phyloP scores from a whole-genome alignment of 1,140 invertebrate genomes.

The Drosophila melanogaster region DNA sequence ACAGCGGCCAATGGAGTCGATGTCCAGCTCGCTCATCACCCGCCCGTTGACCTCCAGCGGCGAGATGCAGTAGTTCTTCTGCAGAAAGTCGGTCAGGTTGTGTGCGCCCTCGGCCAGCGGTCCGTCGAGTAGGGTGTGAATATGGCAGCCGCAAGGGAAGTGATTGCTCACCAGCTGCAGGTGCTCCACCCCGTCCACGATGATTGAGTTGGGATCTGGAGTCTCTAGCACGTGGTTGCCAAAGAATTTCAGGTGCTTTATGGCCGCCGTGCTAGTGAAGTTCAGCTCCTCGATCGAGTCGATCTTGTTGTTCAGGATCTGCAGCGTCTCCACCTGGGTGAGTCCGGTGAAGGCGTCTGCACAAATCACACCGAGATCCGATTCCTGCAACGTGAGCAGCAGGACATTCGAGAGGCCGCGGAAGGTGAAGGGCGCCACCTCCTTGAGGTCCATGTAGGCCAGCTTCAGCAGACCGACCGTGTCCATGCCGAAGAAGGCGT shows the following conservation, averaged over 20 bases:
- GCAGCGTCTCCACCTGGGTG: constrained; percentile 88
- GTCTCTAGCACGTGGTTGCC: constrained; percentile 93
- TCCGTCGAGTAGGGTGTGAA: constrained; percentile 90
- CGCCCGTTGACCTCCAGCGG: constrained; percentile 92
- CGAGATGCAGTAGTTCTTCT: constrained; percentile 93
- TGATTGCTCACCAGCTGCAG: constrained; percentile 90
- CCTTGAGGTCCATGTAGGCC: constrained; percentile 91
- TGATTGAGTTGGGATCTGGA: constrained; percentile 88
- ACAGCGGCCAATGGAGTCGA: constrained; percentile 88
- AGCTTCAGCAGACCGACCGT: constrained; percentile 91
- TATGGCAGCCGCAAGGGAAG: constrained; percentile 93
- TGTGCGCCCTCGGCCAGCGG: constrained; percentile 88
- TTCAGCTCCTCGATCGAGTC: constrained; percentile 90
- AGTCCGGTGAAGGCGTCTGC: constrained; percentile 90
- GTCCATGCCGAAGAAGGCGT: constrained; percentile 92
- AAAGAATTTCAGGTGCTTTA: constrained; percentile 89
- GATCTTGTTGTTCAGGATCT: constrained; percentile 93
- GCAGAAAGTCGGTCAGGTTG: constrained; percentile 87
- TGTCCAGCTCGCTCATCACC: constrained; percentile 89
- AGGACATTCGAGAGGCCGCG: constrained; percentile 90
- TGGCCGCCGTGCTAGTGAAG: constrained; percentile 88
- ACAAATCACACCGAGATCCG: constrained; percentile 90
- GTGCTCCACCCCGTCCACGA: constrained; percentile 88
- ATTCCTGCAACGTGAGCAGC: constrained; percentile 90
- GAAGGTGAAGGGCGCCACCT: constrained; percentile 89